These are phyloP conservation scores for Oscheius sp. DNA, from an alignment of 2,888 invertebrate species.

Conservation along the genomic window DNA sequence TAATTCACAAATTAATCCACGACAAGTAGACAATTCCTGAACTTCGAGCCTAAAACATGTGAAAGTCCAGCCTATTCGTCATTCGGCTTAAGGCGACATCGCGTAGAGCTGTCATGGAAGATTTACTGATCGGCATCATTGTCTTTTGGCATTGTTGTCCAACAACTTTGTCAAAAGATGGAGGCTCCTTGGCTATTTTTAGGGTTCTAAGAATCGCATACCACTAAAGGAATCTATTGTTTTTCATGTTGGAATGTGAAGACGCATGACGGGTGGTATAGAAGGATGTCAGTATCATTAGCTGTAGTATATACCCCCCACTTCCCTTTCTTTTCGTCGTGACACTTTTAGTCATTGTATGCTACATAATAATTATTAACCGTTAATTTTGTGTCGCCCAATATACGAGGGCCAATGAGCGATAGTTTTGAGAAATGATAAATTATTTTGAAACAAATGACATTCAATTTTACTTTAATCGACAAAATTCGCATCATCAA, in stretches of 20 bases:
- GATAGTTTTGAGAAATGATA: conserved; percentile 2
- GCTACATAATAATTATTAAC: no score
- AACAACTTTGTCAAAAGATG: conserved; percentile 2
- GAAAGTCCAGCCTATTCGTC: conserved; percentile 13
- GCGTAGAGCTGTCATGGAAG: conserved; percentile 20
- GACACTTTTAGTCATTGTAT: no score
- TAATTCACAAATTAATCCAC: neutral
- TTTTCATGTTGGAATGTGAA: no score
- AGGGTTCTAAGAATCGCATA: no score
- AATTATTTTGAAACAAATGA: neutral
- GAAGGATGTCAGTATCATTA: no score
- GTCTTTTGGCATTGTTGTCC: neutral
- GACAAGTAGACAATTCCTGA: neutral
- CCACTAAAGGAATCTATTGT: no score
- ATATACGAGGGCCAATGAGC: no score
- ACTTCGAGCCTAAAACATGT: no score
- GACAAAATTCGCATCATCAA: conserved; percentile 6
- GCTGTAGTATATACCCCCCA: no score
- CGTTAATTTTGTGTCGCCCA: no score
- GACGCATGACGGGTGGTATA: no score
- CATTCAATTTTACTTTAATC: neutral
- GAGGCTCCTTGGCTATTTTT: neutral
- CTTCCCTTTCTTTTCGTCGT: no score
- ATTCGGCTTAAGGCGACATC: neutral
- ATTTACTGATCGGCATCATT: conserved; percentile 19